Conservation (phyloP, 2,113 vertebrate genomes). For the Ochotona princeps region DNA sequence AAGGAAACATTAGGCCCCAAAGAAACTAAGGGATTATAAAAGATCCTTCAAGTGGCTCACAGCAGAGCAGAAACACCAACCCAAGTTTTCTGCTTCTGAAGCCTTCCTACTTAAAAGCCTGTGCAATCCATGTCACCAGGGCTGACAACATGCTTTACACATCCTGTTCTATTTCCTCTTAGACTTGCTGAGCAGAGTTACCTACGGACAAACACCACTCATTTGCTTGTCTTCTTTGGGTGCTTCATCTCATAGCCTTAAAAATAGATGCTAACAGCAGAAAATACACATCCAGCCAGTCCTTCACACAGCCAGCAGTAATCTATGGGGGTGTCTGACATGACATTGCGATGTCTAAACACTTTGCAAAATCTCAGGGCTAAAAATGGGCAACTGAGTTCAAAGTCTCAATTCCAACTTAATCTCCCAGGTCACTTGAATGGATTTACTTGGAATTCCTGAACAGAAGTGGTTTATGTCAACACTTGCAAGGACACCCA, state of each 20-base stretch:
- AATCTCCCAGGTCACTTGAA: background rate
- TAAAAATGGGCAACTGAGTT: slow-evolving; percentile 2
- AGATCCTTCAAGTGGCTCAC: background rate
- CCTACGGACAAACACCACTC: background rate
- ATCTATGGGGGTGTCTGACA: background rate
- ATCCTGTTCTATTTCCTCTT: background rate
- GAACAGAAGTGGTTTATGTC: background rate
- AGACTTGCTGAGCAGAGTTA: background rate
- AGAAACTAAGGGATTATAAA: background rate
- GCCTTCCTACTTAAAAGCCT: background rate
- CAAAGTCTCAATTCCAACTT: background rate
- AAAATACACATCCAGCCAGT: slow-evolving; percentile 10
- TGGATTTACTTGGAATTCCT: background rate
- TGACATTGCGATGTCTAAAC: background rate
- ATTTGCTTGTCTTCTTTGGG: background rate
- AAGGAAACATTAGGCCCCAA: background rate
- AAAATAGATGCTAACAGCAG: background rate
- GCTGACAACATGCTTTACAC: background rate
- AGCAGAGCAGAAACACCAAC: background rate
- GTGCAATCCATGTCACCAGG: background rate
- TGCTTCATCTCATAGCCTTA: background rate
- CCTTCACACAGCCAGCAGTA: background rate
- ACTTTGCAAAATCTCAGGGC: background rate
- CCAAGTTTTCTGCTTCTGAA: background rate
- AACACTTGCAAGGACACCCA: background rate